Conservation (phyloP, 1,140 invertebrate genomes). For the Heliconius himera region DNA sequence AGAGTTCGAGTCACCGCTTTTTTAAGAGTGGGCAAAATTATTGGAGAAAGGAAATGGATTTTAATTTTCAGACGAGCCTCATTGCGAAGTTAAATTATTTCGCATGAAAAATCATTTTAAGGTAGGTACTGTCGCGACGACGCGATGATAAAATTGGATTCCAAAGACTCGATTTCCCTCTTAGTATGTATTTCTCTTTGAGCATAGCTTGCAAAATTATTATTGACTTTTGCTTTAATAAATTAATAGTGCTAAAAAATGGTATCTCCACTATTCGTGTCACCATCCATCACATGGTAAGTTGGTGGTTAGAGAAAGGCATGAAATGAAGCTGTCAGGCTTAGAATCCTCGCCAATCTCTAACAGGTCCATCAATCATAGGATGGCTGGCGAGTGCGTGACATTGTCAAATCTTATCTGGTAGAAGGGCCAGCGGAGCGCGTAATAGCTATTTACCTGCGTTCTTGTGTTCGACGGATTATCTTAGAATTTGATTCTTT, state of each 20-base stretch:
- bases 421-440: constrained; percentile 60
- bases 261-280: neutral
- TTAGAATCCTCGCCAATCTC: constrained; percentile 36
- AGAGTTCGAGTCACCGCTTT: constrained; percentile 60
- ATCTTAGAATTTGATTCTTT: constrained; percentile 69
- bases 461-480: constrained; percentile 57
- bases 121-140: constrained; percentile 50
- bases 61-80: constrained; percentile 63
- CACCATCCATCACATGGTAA: constrained; percentile 42
- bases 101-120: constrained; percentile 68
- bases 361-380: constrained; percentile 66
- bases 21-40: constrained; percentile 59
- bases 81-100: constrained; percentile 73
- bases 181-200: constrained; percentile 16
- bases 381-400: constrained; percentile 46
- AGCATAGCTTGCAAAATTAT: constrained; percentile 14
- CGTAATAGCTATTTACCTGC: constrained; percentile 77
- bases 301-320: constrained; percentile 48
- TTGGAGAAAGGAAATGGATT: constrained; percentile 60
- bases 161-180: constrained; percentile 30
- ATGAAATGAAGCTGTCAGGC: constrained; percentile 66
- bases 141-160: constrained; percentile 46
- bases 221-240: neutral
- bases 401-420: constrained; percentile 68
- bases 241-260: constrained; percentile 3